Evolutionary conservation across 2,888 invertebrate genomes (phyloP).

Genomic region (Hyppa rectilinea): DNA sequence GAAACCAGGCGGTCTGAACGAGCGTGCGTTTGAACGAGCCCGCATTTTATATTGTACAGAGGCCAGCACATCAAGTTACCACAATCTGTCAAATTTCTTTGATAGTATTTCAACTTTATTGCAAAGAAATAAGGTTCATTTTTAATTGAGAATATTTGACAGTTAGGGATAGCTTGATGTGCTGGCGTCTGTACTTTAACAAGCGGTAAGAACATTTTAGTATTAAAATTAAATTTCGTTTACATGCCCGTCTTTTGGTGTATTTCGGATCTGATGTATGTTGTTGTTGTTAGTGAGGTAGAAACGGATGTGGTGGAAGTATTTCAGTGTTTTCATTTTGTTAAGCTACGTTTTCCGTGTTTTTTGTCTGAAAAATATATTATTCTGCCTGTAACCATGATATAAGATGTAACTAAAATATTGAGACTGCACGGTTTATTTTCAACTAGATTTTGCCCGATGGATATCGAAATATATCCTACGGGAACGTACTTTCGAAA

Average conservation of each 20-base stretch:
- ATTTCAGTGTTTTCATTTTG: conserved; percentile 3
- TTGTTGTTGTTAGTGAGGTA: conserved; percentile 4
- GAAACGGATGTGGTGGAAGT: conserved; percentile 5
- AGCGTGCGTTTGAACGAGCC: conserved; percentile 31
- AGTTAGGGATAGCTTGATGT: too few relatives aligned
- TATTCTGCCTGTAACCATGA: background rate
- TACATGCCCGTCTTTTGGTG: conserved; percentile 44
- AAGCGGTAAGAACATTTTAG: conserved; percentile 55
- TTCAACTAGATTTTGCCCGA: too few relatives aligned
- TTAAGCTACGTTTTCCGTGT: background rate
- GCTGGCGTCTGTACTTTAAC: too few relatives aligned
- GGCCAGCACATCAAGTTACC: too few relatives aligned
- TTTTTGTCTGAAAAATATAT: background rate
- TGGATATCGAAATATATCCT: too few relatives aligned
- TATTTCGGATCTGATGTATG: conserved; percentile 34
- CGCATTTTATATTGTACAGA: conserved; percentile 59
- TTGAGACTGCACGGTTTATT: background rate
- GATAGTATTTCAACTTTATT: too few relatives aligned
- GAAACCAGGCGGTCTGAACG: conserved; percentile 76
- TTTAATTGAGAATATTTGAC: too few relatives aligned
- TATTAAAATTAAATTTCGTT: conserved; percentile 59
- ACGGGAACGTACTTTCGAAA: too few relatives aligned
- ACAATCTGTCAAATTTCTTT: too few relatives aligned
- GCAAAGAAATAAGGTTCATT: too few relatives aligned
- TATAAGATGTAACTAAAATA: background rate